Conservation (phyloP, 2,888 invertebrate genomes). For the Andricus quercusramuli region DNA sequence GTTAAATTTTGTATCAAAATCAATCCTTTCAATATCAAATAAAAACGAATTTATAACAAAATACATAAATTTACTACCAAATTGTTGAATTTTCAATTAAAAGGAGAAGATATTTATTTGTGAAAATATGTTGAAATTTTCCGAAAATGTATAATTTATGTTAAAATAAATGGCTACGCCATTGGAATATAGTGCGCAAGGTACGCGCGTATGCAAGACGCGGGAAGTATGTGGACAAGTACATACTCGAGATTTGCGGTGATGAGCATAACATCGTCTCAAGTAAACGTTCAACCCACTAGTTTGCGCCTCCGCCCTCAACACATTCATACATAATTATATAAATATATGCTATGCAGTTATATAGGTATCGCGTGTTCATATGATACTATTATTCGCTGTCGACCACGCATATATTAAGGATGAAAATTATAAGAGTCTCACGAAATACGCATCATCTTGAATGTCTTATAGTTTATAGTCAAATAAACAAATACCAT, state of each 20-base stretch:
- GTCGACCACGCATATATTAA: not conserved
- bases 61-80: no score
- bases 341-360: not conserved
- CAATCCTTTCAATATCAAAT: no score
- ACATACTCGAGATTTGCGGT: slow-evolving; percentile 35
- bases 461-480: not conserved
- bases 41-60: no score
- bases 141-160: not conserved
- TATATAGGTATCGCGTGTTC: not conserved
- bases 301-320: slow-evolving; percentile 29
- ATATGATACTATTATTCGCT: not conserved
- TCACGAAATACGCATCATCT: not conserved
- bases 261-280: slow-evolving; percentile 22
- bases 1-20: no score
- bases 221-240: slow-evolving; percentile 27
- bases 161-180: not conserved
- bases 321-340: not conserved
- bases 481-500: not conserved
- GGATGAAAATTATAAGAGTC: not conserved
- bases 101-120: no score
- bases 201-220: not conserved
- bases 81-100: no score
- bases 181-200: not conserved
- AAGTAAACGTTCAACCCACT: slow-evolving; percentile 29
- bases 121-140: no score